These are phyloP conservation scores for Rhincodon typus DNA, from an alignment of 2,797 vertebrate species.

Conservation along the genomic window DNA sequence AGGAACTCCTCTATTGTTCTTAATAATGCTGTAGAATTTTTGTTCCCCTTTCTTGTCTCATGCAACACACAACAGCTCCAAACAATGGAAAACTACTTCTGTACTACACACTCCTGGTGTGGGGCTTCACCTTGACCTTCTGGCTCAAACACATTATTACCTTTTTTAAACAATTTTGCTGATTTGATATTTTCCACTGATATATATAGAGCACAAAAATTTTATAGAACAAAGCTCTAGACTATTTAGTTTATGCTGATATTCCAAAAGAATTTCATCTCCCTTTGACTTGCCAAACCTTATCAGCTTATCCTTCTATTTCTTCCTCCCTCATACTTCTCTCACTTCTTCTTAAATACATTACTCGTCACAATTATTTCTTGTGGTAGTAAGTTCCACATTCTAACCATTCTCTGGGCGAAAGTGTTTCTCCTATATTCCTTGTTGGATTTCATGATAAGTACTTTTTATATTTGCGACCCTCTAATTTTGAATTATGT, in stretches of 20 bases:
- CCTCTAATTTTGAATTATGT: background rate
- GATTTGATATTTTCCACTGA: background rate
- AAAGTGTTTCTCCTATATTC: background rate
- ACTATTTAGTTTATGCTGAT: background rate
- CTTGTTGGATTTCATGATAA: background rate
- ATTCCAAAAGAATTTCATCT: background rate
- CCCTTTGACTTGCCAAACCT: too few species aligned
- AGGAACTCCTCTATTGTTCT: background rate
- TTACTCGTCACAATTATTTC: too few species aligned
- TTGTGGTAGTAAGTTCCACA: background rate
- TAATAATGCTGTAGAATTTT: background rate
- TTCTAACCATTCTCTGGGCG: background rate
- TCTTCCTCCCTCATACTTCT: background rate
- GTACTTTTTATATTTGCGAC: background rate
- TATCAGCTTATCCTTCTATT: background rate
- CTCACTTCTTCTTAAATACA: background rate
- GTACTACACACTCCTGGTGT: background rate
- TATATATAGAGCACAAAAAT: background rate
- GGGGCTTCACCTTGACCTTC: background rate
- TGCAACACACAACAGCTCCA: background rate
- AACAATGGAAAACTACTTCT: background rate
- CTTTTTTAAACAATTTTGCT: background rate
- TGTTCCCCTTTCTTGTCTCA: background rate
- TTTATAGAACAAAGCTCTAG: background rate
- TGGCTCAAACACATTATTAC: background rate